Conservation (phyloP, 1,140 invertebrate species). For the Scaptomyza graminum region DNA sequence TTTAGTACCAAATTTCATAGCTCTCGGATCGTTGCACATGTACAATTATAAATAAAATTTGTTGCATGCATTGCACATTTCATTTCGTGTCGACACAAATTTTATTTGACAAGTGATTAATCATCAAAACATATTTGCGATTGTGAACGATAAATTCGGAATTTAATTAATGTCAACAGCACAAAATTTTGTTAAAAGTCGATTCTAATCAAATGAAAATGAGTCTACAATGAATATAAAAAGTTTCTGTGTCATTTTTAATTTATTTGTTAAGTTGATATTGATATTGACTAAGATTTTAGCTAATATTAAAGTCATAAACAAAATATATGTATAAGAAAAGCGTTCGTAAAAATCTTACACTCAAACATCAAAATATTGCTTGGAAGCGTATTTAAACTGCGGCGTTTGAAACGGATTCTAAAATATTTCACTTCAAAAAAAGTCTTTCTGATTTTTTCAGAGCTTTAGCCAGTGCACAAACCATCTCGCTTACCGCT, state of each 20-base stretch:
- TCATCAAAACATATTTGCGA: conserved; percentile 66
- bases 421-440: neutral
- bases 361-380: too few species aligned
- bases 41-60: neutral
- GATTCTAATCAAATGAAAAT: conserved; percentile 50
- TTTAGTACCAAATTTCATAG: too few species aligned
- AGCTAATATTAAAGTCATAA: too few species aligned
- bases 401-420: neutral
- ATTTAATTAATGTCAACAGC: conserved; percentile 62
- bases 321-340: too few species aligned
- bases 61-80: neutral
- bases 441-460: neutral
- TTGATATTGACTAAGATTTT: neutral
- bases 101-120: conserved; percentile 50
- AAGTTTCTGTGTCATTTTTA: conserved; percentile 33
- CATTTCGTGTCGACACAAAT: conserved; percentile 24
- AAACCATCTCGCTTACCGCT: neutral
- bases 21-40: conserved; percentile 1
- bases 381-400: neutral
- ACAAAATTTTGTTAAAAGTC: conserved; percentile 43
- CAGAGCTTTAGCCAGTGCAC: conserved; percentile 20
- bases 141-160: conserved; percentile 58
- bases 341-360: too few species aligned
- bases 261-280: conserved; percentile 8
- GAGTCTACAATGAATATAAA: conserved; percentile 5